phyloP scores from a whole-genome alignment of 2,888 invertebrate species.

The Melitaea athalia region DNA sequence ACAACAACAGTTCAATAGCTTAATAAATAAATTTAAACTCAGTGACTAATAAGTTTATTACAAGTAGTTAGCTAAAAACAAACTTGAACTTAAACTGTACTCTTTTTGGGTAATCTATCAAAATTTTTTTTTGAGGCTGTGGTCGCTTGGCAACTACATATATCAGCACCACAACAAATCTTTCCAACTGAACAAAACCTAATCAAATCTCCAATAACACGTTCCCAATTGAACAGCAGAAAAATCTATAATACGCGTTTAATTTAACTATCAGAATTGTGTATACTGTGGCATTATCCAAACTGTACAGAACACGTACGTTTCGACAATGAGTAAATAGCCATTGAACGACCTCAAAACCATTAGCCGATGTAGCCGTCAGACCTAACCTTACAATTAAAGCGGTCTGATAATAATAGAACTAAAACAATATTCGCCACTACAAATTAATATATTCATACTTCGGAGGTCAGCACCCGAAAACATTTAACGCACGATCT shows the following conservation, averaged over 20 bases:
- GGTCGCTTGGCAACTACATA: too few relatives aligned
- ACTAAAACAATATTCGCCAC: constrained; percentile 67
- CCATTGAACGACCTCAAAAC: constrained; percentile 62
- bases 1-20: too few relatives aligned
- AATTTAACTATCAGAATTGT: neutral
- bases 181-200: too few relatives aligned
- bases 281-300: too few relatives aligned
- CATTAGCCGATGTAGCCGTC: constrained; percentile 75
- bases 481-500: constrained; percentile 39
- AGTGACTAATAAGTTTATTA: too few relatives aligned
- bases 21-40: too few relatives aligned
- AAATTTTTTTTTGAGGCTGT: too few relatives aligned
- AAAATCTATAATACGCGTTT: neutral
- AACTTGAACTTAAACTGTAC: too few relatives aligned
- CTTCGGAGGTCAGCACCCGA: constrained; percentile 63
- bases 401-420: constrained; percentile 74
- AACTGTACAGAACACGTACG: neutral
- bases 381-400: constrained; percentile 71
- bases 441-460: constrained; percentile 79
- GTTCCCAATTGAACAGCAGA: neutral
- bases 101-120: too few relatives aligned
- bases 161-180: too few relatives aligned
- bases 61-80: too few relatives aligned
- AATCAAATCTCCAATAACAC: too few relatives aligned
- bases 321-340: constrained; percentile 65